These are phyloP conservation scores for Cydia strobilella DNA, from an alignment of 1,140 invertebrate genomes.

Conservation along the genomic window DNA sequence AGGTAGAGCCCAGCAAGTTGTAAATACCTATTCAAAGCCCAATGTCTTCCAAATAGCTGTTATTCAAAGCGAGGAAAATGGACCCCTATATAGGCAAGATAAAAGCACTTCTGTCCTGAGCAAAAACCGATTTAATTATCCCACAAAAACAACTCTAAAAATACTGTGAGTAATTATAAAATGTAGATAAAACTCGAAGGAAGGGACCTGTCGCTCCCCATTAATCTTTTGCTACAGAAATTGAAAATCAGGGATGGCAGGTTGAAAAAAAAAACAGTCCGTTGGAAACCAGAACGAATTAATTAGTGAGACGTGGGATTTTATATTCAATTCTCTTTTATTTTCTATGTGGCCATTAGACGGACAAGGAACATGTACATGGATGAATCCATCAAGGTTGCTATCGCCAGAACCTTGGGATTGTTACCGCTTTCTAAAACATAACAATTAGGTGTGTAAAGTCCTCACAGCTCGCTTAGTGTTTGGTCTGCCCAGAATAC, in stretches of 20 bases:
- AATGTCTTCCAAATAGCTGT: neutral
- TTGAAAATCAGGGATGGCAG: slow-evolving; percentile 55
- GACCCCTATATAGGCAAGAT: slow-evolving; percentile 30
- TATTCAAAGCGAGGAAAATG: slow-evolving; percentile 6
- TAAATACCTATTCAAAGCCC: neutral
- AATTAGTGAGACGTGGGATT: slow-evolving; percentile 48
- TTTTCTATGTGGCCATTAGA: slow-evolving; percentile 39
- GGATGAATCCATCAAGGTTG: neutral
- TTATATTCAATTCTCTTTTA: slow-evolving; percentile 37
- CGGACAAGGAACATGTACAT: slow-evolving; percentile 2
- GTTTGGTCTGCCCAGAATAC: no score
- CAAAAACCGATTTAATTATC: slow-evolving; percentile 42
- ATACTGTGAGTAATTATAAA: slow-evolving; percentile 45
- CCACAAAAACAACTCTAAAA: slow-evolving; percentile 46
- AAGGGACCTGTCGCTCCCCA: slow-evolving; percentile 45
- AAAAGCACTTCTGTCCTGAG: slow-evolving; percentile 30
- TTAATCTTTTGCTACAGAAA: slow-evolving; percentile 55
- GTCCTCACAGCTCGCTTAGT: no score
- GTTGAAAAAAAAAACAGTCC: slow-evolving; percentile 47
- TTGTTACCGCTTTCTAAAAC: no score
- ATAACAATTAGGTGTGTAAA: no score
- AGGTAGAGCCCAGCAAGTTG: neutral
- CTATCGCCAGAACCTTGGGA: neutral
- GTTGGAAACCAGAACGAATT: slow-evolving; percentile 50
- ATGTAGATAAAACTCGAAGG: slow-evolving; percentile 46